Evolutionary conservation across 2,113 vertebrate species (phyloP).

Genomic region (Siphamia tubifer): DNA sequence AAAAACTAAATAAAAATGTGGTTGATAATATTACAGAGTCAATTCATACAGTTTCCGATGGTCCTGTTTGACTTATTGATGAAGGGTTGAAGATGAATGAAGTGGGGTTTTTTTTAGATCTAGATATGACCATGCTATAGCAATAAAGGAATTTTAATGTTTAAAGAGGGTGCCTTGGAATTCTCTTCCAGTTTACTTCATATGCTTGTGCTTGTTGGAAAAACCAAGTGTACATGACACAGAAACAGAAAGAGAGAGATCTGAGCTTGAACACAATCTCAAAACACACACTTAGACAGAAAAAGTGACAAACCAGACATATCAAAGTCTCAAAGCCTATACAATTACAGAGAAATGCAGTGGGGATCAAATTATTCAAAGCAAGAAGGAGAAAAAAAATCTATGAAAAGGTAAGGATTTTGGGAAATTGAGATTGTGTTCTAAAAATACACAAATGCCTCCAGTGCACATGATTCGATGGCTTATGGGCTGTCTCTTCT

Average conservation of each 20-base stretch:
- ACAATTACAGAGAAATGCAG: constrained; percentile 30
- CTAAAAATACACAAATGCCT: constrained; percentile 50
- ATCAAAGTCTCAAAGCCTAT: constrained; percentile 13
- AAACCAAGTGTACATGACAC: background rate
- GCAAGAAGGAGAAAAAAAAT: constrained; percentile 11
- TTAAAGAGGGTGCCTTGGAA: too few species aligned
- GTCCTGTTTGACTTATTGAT: too few species aligned
- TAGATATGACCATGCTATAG: too few species aligned
- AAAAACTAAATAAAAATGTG: too few species aligned
- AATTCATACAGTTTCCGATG: too few species aligned
- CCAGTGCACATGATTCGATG: constrained; percentile 46
- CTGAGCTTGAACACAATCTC: background rate
- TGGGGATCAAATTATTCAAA: constrained; percentile 47
- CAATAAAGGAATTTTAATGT: too few species aligned
- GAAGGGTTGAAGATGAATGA: too few species aligned
- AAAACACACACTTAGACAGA: background rate
- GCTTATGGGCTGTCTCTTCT: constrained; percentile 26
- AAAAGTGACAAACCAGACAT: constrained; percentile 4
- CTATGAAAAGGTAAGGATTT: constrained; percentile 20
- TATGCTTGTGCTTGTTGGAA: background rate
- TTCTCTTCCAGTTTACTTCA: background rate
- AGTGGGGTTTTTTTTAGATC: too few species aligned
- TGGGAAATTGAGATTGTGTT: constrained; percentile 36
- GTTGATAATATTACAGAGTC: too few species aligned
- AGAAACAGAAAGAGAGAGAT: constrained; percentile 7